These are phyloP conservation scores for Leptinotarsa defecta DNA, from an alignment of 1,140 invertebrate genomes.

Conservation along the genomic window DNA sequence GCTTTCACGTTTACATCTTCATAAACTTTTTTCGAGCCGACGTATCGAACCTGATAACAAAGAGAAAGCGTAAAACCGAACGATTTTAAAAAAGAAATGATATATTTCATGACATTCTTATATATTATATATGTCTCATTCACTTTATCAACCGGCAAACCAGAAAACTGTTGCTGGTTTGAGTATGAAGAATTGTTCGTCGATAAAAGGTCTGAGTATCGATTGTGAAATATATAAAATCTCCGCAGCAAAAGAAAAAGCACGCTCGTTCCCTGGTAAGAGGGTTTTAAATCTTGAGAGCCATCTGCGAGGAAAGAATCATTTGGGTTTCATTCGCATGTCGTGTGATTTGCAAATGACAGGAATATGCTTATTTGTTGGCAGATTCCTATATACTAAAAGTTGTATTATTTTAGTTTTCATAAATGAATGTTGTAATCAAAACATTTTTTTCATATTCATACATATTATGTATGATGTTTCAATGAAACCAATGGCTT, in stretches of 20 bases:
- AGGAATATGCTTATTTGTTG: background rate
- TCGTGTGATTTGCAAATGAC: background rate
- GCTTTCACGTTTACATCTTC: too few relatives aligned
- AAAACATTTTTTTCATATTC: too few relatives aligned
- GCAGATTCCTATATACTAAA: too few relatives aligned
- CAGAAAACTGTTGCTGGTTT: conserved; percentile 22
- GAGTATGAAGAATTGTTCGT: conserved; percentile 11
- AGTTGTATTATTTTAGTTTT: too few relatives aligned
- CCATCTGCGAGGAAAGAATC: background rate
- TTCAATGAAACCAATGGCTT: too few relatives aligned
- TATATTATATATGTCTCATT: conserved; percentile 19
- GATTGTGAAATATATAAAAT: background rate
- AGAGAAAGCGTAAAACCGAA: background rate
- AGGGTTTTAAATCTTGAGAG: background rate
- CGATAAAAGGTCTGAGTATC: background rate
- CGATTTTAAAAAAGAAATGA: conserved; percentile 13
- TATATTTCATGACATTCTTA: conserved; percentile 21
- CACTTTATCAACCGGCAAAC: conserved; percentile 18
- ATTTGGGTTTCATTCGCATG: background rate
- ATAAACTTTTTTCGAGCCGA: too few relatives aligned
- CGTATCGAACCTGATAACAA: background rate
- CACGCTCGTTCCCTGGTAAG: background rate
- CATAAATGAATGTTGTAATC: too few relatives aligned
- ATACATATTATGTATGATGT: too few relatives aligned
- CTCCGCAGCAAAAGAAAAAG: background rate